These are phyloP conservation scores for Cladopsammia gracilis DNA, from an alignment of 64 coral and sea anemone genomes.

Conservation along the genomic window DNA sequence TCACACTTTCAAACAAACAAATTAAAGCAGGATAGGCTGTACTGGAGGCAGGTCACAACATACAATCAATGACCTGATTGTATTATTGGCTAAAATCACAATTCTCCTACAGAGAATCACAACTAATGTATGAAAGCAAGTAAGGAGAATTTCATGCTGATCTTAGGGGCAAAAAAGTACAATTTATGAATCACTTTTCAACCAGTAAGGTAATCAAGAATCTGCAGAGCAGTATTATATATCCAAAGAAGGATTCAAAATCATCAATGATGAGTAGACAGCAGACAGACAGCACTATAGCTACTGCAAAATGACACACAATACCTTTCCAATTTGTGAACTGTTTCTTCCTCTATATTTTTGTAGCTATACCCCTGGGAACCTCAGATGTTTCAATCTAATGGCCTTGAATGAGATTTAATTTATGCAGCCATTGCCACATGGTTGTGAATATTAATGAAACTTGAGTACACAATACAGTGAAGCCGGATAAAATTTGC, in stretches of 20 bases:
- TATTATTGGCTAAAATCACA: too few species aligned
- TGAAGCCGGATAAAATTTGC: neutral
- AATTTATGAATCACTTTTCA: too few species aligned
- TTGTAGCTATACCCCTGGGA: neutral
- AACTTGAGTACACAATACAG: conserved; percentile 13
- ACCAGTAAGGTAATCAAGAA: too few species aligned
- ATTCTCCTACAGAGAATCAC: too few species aligned
- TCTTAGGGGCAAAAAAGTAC: too few species aligned
- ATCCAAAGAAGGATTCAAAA: neutral
- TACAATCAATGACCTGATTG: too few species aligned
- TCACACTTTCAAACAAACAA: too few species aligned
- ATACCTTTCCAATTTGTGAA: neutral
- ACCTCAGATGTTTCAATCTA: neutral
- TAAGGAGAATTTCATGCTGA: too few species aligned
- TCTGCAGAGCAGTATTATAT: neutral
- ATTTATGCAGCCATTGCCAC: neutral
- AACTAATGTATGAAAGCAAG: too few species aligned
- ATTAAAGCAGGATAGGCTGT: too few species aligned
- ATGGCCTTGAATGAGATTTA: neutral
- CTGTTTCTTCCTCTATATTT: neutral
- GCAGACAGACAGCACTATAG: too few species aligned
- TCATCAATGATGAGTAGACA: neutral
- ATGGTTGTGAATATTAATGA: neutral
- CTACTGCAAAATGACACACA: neutral
- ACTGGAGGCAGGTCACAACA: too few species aligned